Conservation (phyloP, 2,113 vertebrate genomes). For the Apteryx owenii region DNA sequence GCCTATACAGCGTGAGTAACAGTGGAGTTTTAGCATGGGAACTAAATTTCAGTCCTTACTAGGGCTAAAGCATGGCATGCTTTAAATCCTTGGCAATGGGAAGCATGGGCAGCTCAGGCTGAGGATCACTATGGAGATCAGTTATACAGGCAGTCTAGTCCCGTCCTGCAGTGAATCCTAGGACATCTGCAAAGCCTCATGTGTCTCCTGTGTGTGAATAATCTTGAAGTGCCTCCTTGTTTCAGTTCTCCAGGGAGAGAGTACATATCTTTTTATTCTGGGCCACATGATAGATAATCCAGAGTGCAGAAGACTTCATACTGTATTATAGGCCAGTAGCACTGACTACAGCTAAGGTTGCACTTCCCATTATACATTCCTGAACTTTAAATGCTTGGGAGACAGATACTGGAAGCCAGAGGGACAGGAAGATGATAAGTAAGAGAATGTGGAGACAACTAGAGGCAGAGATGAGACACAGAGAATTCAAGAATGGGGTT, state of each 20-base stretch:
- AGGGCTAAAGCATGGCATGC: no score
- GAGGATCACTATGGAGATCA: no score
- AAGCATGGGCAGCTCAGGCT: no score
- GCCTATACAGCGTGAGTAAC: neutral
- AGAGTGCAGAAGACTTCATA: neutral
- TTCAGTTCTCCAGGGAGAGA: no score
- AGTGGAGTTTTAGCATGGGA: neutral
- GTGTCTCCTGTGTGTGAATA: no score
- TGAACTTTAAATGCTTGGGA: neutral
- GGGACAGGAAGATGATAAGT: neutral
- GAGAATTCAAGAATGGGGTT: neutral
- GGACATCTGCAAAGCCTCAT: no score
- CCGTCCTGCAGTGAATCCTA: no score
- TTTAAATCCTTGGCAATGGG: no score
- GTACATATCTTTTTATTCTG: no score
- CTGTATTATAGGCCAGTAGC: neutral
- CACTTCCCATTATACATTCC: neutral
- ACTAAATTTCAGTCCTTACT: neutral
- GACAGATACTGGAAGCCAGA: neutral
- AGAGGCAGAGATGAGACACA: neutral
- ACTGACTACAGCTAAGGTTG: neutral
- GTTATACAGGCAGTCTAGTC: no score
- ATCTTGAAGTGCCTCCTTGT: no score
- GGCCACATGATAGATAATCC: neutral
- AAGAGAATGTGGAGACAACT: neutral